Evolutionary conservation across 2,888 invertebrate species (phyloP).

Genomic region (Cetonia aurata): DNA sequence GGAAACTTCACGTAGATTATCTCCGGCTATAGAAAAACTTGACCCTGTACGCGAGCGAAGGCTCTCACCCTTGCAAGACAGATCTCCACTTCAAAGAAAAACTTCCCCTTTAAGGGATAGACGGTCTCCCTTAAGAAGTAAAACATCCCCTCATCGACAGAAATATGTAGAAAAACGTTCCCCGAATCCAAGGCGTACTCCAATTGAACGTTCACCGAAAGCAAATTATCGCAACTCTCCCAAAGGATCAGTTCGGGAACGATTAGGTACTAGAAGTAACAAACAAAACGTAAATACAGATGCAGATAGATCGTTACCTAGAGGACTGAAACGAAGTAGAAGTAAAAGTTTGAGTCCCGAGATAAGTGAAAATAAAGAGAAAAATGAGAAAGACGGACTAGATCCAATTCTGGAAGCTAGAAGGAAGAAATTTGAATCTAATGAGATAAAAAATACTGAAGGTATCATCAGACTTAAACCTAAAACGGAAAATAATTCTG

Average conservation of each 20-base stretch:
- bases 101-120: conserved; percentile 43
- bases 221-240: conserved; percentile 37
- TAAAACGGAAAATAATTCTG: conserved; percentile 49
- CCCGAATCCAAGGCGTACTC: conserved; percentile 38
- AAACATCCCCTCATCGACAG: conserved; percentile 34
- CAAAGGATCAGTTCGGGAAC: conserved; percentile 54
- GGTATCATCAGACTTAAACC: conserved; percentile 68
- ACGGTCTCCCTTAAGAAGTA: conserved; percentile 39
- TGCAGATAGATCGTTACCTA: neutral
- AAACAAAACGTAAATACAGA: conserved; percentile 1
- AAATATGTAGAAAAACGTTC: conserved; percentile 26
- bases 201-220: conserved; percentile 45
- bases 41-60: conserved; percentile 53
- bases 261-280: conserved; percentile 53
- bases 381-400: conserved; percentile 49
- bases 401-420: conserved; percentile 70
- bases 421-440: conserved; percentile 69
- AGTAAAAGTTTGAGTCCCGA: conserved; percentile 24
- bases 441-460: conserved; percentile 65
- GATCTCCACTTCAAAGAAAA: conserved; percentile 38
- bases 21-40: conserved; percentile 22
- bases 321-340: conserved; percentile 30
- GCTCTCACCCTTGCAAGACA: conserved; percentile 50
- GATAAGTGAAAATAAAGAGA: conserved; percentile 44
- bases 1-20: conserved; percentile 11